Evolutionary conservation across 1,140 invertebrate species (phyloP), one percentile per base, ranked within the genome.

Genomic region (Dendroctonus valens): DNA sequence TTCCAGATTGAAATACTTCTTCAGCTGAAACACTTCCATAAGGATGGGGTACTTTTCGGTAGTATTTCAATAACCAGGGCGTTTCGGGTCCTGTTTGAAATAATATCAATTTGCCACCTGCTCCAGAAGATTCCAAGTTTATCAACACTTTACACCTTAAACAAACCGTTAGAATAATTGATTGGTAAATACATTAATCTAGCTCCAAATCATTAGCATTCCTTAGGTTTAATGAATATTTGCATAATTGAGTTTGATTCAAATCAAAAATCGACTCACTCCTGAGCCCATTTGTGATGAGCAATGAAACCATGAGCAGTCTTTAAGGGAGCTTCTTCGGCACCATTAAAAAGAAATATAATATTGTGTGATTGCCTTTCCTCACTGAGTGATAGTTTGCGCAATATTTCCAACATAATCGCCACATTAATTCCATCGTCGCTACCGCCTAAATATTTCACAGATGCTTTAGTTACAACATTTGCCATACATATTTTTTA

Each of bases 311-410:
- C 90, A 79, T 94, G 91, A 38, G 89, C 84, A 1, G 82, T 91
- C 83, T 84, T 80, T 48, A 91, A 73, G n/a, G 82, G 78, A 71
- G 84, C 87, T 76, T 92, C 90, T 77, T 91, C 89, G 11, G 88
- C 90, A 26, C 91, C 90, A 74, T 93, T 93, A 72, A 92, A 93
- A 0, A 92, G 78, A 73, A 93, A 92, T 41, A 93, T 81, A 2
- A 93, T 78, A 54, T 83, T 83, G 64, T 84, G 79, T 68, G 79
- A 79, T 71, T 83, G 80, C 6, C 83, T 80, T 7, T 72, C 70
- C 4, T 75, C 69, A 9, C 80, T 75, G 59, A 81, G 80, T 0
- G 90, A 83, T 6, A 94, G 75, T 50, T 85, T 83, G 48, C 83
- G 75, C 4, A 92, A 70, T 0, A 87, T 77, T 77, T 93, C 91